Evolutionary conservation across 2,888 invertebrate species (phyloP), one percentile per base, ranked within the genome.

Genomic region (Acleris sparsana): DNA sequence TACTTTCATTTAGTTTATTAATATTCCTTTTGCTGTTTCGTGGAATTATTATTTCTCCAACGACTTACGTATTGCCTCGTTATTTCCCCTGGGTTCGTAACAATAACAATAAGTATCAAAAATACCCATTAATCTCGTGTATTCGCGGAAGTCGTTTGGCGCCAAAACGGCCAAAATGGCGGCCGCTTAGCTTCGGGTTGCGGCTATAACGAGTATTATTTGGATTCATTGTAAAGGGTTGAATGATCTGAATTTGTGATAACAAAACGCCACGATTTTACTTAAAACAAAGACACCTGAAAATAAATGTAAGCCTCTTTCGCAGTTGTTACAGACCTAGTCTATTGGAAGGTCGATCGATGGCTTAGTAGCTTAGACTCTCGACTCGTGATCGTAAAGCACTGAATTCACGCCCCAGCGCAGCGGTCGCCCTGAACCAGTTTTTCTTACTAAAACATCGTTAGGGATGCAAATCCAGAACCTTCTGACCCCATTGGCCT

Each of bases 131-230:
- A 60, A 65, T 65, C 65, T 61, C 56, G 43, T n/a, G 51, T 29
- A 71, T 71, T 71, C 70, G 72, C 75, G 75, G 74, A 75, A 75
- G 73, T 73, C 75, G 75, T 79, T 80, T 71, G 67, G 66, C 72
- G 72, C 75, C 72, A 71, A 78, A 80, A 80, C 75, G 59, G 60
- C 49, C 59, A 60, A 60, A 61, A 65, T 65, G 75, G 73, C 73
- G 53, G 71, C 72, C 72, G 74, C 13, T 80, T 78, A 71, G 61
- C 69, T 69, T 66, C 68, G 70, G 70, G 68, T 67, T 59, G 39
- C 39, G 59, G 64, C 69, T 70, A 72, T 62, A 53, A 60, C 25
- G 25, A 22, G 44, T 7, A 22, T 64, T 56, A 48, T 61, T 65
- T 56, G 49, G 60, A 60, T 60, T 65, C 29, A 22, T 59, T 25